Evolutionary conservation across 2,113 vertebrate genomes (phyloP).

Genomic region (Rhinolophus sinicus): DNA sequence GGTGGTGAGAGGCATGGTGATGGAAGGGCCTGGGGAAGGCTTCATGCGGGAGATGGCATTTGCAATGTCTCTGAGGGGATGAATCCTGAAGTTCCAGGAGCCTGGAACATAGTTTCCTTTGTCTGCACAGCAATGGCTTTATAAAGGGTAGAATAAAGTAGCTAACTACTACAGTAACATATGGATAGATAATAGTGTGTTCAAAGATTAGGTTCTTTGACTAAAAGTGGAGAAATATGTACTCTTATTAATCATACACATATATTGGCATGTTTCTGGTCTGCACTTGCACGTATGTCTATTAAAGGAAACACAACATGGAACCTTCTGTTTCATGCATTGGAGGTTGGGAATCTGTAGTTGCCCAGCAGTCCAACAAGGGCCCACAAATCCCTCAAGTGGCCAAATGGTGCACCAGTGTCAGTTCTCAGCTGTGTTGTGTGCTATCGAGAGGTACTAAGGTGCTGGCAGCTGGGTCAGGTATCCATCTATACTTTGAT

Average conservation of each 20-base stretch:
- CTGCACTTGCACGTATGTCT: neutral
- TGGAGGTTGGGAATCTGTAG: neutral
- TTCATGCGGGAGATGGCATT: neutral
- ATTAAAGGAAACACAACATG: neutral
- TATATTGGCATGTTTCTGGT: neutral
- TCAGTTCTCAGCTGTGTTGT: neutral
- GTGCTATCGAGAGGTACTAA: neutral
- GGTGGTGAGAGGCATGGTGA: neutral
- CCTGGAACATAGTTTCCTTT: neutral
- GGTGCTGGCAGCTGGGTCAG: too few relatives aligned
- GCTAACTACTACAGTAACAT: neutral
- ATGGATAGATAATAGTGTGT: neutral
- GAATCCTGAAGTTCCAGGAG: neutral
- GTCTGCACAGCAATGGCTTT: neutral
- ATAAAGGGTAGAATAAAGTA: neutral
- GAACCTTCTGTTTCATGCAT: neutral
- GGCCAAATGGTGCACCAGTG: neutral
- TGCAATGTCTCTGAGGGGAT: neutral
- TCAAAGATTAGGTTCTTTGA: slow-evolving; percentile 42
- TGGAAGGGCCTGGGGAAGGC: neutral
- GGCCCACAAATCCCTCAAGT: neutral
- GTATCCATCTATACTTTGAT: neutral
- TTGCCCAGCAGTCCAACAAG: neutral
- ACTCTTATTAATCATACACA: neutral
- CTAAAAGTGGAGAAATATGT: neutral